These are phyloP conservation scores for Xestia rhomboidea DNA, from an alignment of 2,888 invertebrate genomes.

Conservation along the genomic window DNA sequence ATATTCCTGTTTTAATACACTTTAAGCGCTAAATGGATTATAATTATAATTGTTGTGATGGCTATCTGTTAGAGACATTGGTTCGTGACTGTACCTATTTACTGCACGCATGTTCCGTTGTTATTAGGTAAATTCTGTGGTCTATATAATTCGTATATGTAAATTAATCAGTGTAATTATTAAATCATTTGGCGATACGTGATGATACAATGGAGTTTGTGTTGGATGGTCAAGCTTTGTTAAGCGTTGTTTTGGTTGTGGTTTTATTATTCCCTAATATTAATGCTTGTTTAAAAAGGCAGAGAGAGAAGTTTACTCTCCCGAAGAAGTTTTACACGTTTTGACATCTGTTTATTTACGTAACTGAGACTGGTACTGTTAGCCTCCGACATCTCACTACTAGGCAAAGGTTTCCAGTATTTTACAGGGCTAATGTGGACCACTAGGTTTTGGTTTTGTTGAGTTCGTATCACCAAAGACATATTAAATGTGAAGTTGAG, in stretches of 20 bases:
- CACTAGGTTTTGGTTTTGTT: background rate
- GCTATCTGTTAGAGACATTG: conserved; percentile 52
- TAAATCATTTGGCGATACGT: conserved; percentile 46
- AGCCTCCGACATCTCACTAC: background rate
- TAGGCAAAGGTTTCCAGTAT: background rate
- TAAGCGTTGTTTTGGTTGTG: conserved; percentile 1
- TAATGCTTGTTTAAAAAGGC: background rate
- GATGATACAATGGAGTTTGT: conserved; percentile 25
- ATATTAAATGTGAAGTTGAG: background rate
- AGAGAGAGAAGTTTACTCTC: background rate
- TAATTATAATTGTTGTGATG: conserved; percentile 48
- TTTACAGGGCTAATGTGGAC: background rate
- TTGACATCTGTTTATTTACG: background rate
- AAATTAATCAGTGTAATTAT: conserved; percentile 67
- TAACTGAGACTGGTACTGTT: background rate
- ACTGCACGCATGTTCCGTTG: conserved; percentile 60
- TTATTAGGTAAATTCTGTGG: conserved; percentile 76
- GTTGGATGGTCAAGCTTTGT: conserved; percentile 5
- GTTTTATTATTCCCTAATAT: background rate
- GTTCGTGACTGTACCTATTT: conserved; percentile 62
- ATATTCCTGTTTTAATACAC: conserved; percentile 45
- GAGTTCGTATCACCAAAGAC: background rate
- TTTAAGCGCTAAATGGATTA: conserved; percentile 47
- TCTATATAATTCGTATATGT: conserved; percentile 68
- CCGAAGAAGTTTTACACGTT: background rate